phyloP scores from a whole-genome alignment of 2,888 invertebrate species.

The Lasioglossum figueresi region DNA sequence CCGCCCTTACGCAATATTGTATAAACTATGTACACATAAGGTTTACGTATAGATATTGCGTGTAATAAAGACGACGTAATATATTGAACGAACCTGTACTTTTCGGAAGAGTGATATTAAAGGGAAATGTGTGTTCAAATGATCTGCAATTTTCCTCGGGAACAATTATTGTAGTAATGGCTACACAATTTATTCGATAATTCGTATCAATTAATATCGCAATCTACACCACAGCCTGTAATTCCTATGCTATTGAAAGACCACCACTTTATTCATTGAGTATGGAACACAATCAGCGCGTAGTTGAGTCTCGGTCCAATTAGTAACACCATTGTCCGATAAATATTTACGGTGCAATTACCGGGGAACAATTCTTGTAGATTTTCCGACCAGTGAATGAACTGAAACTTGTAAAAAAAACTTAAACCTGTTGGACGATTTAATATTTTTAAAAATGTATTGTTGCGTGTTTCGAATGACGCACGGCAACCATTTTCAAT shows the following conservation, averaged over 20 bases:
- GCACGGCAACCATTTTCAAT: not conserved
- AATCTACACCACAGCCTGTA: not conserved
- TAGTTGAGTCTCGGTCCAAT: not conserved
- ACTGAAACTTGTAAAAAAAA: not conserved
- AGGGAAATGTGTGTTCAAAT: not conserved
- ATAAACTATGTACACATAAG: not conserved
- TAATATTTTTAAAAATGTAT: not conserved
- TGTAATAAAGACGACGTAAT: not conserved
- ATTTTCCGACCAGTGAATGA: not conserved
- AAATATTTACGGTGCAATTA: conserved; percentile 7
- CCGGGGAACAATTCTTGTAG: not conserved
- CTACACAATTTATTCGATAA: not conserved
- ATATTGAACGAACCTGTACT: not conserved
- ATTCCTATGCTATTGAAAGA: not conserved
- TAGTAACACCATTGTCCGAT: not conserved
- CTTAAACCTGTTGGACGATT: not conserved
- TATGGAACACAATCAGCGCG: not conserved
- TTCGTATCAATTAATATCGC: conserved; percentile 2
- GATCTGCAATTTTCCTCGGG: not conserved
- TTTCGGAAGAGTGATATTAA: not conserved
- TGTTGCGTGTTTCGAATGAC: not conserved
- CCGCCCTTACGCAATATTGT: not conserved
- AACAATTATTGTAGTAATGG: not conserved
- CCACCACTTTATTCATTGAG: not conserved
- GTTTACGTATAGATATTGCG: not conserved